A percentile compares a stretch with the other conserved stretches of the same genome.
Conservation (phyloP, 2,888 invertebrate genomes). For the Lathronympha strigana region DNA sequence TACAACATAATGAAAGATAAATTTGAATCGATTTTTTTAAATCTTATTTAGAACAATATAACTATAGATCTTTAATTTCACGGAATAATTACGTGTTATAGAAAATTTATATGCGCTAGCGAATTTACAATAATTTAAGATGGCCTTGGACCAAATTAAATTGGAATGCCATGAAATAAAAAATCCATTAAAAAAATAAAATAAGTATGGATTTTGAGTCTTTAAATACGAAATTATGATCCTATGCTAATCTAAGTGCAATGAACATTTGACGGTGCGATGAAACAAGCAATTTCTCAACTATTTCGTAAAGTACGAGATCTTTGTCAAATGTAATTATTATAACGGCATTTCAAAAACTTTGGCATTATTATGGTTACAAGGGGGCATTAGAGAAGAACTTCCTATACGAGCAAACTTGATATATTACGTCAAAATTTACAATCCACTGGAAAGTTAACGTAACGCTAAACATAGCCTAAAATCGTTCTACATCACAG, state of each 20-base stretch:
- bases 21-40: background rate
- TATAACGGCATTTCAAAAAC: conserved; percentile 19
- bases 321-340: background rate
- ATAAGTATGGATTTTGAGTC: conserved; percentile 20
- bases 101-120: too few relatives aligned
- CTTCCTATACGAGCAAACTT: conserved; percentile 34
- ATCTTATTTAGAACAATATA: conserved; percentile 9
- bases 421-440: conserved; percentile 44
- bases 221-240: background rate
- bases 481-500: conserved; percentile 70
- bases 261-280: background rate
- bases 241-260: background rate
- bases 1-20: too few relatives aligned
- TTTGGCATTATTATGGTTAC: conserved; percentile 32
- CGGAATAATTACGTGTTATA: background rate
- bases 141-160: background rate
- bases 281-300: background rate
- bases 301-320: conserved; percentile 6
- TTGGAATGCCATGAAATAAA: background rate
- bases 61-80: background rate
- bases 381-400: conserved; percentile 13
- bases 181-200: background rate
- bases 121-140: background rate
- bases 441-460: conserved; percentile 41
- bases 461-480: conserved; percentile 57